Percentiles rank a stretch among this genome's conserved stretches.
Conservation (phyloP, 2,888 invertebrate species). For the Meandrusa payeni region DNA sequence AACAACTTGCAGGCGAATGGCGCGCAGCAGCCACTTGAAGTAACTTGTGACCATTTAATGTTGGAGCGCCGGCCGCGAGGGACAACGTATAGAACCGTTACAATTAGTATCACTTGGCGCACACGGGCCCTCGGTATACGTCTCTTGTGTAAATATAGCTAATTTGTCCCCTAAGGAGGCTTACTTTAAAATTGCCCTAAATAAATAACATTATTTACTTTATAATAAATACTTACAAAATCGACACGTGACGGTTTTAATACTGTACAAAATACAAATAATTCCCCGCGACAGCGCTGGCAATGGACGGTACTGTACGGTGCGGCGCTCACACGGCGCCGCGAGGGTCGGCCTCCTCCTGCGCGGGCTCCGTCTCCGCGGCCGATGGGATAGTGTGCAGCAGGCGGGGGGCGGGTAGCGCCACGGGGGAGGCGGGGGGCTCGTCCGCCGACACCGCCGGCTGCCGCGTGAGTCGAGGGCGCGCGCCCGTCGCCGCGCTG, state of each 20-base stretch:
- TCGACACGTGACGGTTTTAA: conserved; percentile 37
- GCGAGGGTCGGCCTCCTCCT: conserved; percentile 47
- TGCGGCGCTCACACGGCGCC: conserved; percentile 28
- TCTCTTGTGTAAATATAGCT: conserved; percentile 9
- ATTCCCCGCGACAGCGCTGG: conserved; percentile 23
- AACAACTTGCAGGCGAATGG: too few relatives aligned
- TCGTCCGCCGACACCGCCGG: conserved; percentile 90
- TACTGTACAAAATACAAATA: conserved; percentile 52
- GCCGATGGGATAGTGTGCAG: conserved; percentile 68
- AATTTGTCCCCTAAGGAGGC: conserved; percentile 1
- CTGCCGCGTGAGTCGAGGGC: conserved; percentile 82
- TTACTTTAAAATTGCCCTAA: conserved; percentile 19
- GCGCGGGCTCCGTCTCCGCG: conserved; percentile 56
- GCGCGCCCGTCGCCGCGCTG: conserved; percentile 87
- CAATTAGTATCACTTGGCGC: conserved; percentile 14
- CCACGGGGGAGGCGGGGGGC: conserved; percentile 78
- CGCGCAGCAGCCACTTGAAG: not conserved
- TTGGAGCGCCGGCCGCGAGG: too few relatives aligned
- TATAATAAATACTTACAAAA: conserved; percentile 37
- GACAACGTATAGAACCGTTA: too few relatives aligned
- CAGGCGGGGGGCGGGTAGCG: conserved; percentile 48
- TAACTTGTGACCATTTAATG: conserved; percentile 13
- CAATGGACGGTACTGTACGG: conserved; percentile 49
- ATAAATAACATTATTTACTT: conserved; percentile 45
- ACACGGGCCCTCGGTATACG: conserved; percentile 13